Evolutionary conservation across 2,113 vertebrate species (phyloP).

Genomic region (Camelus bactrianus): DNA sequence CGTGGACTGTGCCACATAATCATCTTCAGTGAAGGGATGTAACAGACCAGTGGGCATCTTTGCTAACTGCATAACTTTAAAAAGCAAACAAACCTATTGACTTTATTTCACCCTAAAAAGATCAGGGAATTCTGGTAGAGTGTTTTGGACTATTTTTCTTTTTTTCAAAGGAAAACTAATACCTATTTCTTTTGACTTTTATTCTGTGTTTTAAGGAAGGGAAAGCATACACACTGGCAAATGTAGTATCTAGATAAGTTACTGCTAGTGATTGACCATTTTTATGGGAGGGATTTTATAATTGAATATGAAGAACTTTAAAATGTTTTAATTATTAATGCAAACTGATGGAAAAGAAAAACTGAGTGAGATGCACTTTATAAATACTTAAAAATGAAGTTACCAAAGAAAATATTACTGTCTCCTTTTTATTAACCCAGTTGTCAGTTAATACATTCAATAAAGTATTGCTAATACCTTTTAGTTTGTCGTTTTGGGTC

Average conservation of each 20-base stretch:
- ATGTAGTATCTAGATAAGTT: neutral
- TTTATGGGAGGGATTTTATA: neutral
- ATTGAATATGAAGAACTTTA: slow-evolving; percentile 16
- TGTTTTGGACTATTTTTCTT: neutral
- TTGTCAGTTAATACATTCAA: slow-evolving; percentile 40
- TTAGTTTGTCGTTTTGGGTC: neutral
- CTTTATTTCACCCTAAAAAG: neutral
- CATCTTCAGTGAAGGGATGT: neutral
- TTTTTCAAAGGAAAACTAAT: neutral
- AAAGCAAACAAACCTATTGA: neutral
- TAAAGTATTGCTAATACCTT: slow-evolving; percentile 57
- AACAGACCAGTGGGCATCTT: neutral
- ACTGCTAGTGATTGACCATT: neutral
- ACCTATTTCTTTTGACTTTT: slow-evolving; percentile 24
- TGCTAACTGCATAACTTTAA: neutral
- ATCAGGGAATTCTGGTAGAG: neutral
- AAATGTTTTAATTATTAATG: neutral
- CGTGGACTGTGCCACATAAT: slow-evolving; percentile 4
- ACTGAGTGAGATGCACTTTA: neutral
- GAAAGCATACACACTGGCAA: neutral
- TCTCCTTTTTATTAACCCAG: slow-evolving; percentile 52
- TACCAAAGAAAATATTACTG: neutral
- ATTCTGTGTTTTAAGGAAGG: neutral
- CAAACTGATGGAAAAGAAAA: neutral
- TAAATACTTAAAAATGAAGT: slow-evolving; percentile 13